A percentile compares a stretch with the other conserved stretches of the same genome.
Evolutionary conservation across 1,140 invertebrate species (phyloP).

Genomic region (Asobara japonica): DNA sequence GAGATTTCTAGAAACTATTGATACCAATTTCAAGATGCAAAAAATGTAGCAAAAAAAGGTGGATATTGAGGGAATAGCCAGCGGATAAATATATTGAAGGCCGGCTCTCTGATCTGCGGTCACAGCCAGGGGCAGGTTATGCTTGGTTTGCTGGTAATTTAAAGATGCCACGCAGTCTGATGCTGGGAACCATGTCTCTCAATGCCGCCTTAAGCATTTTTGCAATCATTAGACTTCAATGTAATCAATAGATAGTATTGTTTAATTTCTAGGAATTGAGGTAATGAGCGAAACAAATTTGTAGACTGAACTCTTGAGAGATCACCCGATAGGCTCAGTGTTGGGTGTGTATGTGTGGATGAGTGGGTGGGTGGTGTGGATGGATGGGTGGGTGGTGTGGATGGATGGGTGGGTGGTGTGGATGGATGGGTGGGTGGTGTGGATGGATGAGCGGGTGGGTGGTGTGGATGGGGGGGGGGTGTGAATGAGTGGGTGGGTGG

Average conservation of each 20-base stretch:
- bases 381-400: no score
- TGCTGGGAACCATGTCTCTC: background rate
- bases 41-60: background rate
- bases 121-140: background rate
- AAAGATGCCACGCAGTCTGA: conserved; percentile 3
- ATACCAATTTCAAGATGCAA: background rate
- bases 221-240: background rate
- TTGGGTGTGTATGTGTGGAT: no score
- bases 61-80: background rate
- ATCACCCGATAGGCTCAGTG: no score
- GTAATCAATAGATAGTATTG: background rate
- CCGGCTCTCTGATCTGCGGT: background rate
- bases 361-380: no score
- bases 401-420: no score
- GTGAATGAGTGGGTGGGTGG: no score
- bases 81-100: background rate
- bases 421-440: no score
- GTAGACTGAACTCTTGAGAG: background rate
- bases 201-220: background rate
- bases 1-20: background rate
- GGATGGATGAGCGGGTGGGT: no score
- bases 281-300: background rate
- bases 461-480: no score
- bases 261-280: background rate
- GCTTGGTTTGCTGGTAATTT: background rate